phyloP scores from a whole-genome alignment of 2,888 invertebrate species.

The Thymelicus sylvestris region DNA sequence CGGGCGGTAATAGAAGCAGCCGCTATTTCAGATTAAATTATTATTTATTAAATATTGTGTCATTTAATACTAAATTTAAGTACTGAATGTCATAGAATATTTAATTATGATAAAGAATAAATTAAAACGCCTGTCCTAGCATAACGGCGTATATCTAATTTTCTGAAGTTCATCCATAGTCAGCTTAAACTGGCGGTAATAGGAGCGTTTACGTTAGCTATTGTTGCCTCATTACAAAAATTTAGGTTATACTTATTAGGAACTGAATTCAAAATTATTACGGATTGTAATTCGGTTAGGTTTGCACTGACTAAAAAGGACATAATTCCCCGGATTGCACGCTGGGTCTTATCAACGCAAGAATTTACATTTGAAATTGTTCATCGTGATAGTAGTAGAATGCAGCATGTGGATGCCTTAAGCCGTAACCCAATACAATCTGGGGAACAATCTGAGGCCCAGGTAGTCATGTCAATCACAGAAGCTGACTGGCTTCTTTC shows the following conservation, averaged over 20 bases:
- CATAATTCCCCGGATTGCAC: conserved; percentile 45
- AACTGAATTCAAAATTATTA: neutral
- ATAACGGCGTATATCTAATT: too few species aligned
- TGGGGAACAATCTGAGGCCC: conserved; percentile 28
- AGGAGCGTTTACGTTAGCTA: too few species aligned
- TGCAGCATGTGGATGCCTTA: conserved; percentile 20
- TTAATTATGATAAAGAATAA: too few species aligned
- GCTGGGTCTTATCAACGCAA: conserved; percentile 43
- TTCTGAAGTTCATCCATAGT: too few species aligned
- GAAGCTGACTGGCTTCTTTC: conserved; percentile 44
- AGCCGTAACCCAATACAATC: conserved; percentile 30
- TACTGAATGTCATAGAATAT: too few species aligned
- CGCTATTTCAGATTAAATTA: too few species aligned
- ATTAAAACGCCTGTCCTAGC: too few species aligned
- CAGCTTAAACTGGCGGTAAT: too few species aligned
- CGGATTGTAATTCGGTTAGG: conserved; percentile 44
- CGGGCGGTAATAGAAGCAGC: too few species aligned
- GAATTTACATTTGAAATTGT: conserved; percentile 27
- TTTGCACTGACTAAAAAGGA: conserved; percentile 45
- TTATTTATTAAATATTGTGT: too few species aligned
- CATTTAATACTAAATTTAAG: too few species aligned
- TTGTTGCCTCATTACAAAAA: neutral
- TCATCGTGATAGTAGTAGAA: conserved; percentile 22
- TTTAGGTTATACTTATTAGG: conserved; percentile 3
- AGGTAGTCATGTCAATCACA: conserved; percentile 32